These are phyloP conservation scores for Gallinago nigripennis DNA, from an alignment of 2,797 vertebrate species.

Conservation along the genomic window DNA sequence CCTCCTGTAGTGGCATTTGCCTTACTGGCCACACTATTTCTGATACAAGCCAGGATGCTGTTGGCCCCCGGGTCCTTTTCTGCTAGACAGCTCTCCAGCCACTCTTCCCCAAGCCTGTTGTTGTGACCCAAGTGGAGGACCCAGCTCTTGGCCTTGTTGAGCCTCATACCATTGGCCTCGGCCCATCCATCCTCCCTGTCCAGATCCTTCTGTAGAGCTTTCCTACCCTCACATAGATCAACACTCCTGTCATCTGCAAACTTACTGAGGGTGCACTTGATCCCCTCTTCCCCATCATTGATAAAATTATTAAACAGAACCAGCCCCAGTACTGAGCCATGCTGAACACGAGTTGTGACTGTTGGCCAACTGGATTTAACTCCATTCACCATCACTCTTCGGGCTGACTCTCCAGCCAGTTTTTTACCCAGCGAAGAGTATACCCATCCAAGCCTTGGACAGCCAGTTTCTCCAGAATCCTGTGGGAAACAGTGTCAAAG, in stretches of 20 bases:
- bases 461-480: background rate
- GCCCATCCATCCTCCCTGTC: background rate
- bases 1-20: background rate
- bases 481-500: background rate
- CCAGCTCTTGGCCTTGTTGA: fast-evolving
- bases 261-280: background rate
- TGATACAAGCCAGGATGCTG: background rate
- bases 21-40: background rate
- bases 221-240: background rate
- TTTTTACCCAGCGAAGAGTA: background rate
- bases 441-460: background rate
- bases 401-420: too few species aligned
- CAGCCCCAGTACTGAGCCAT: background rate
- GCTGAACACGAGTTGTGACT: background rate
- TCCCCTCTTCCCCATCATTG: background rate
- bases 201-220: background rate
- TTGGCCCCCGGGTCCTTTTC: background rate
- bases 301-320: background rate
- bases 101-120: background rate
- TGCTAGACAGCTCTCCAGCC: fast-evolving
- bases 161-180: fast-evolving
- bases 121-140: background rate
- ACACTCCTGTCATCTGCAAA: background rate
- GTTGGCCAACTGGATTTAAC: fast-evolving
- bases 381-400: background rate